phyloP scores from a whole-genome alignment of 2,113 vertebrate genomes.

The Manacus vitellinus region DNA sequence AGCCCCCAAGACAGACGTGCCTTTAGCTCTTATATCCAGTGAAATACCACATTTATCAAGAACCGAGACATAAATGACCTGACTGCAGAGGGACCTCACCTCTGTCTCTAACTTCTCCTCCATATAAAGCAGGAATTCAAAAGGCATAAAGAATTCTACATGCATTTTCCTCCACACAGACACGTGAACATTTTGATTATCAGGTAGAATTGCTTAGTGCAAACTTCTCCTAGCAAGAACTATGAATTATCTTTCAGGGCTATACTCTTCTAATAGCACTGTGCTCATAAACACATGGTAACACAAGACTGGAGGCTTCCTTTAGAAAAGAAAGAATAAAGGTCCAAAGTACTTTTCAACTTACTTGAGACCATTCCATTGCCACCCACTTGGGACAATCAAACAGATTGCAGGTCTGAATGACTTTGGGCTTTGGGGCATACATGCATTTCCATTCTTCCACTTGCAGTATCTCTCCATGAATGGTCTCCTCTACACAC shows the following conservation, averaged over 20 bases:
- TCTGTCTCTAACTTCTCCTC: neutral
- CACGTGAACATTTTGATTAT: neutral
- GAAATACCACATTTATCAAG: slow-evolving; percentile 29
- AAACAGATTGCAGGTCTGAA: slow-evolving; percentile 88
- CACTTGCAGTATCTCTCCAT: slow-evolving; percentile 84
- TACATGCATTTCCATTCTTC: slow-evolving; percentile 97
- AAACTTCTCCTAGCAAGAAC: neutral
- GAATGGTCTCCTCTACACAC: slow-evolving; percentile 90
- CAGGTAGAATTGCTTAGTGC: neutral
- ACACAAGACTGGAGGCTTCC: neutral
- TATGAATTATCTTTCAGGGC: neutral
- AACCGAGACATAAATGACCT: slow-evolving; percentile 3
- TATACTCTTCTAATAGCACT: neutral
- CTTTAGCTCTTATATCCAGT: neutral
- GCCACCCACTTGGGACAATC: slow-evolving; percentile 92
- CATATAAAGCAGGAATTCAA: neutral
- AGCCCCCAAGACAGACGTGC: slow-evolving; percentile 8
- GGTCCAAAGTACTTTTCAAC: neutral
- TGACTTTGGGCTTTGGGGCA: slow-evolving; percentile 81
- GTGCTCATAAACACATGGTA: neutral
- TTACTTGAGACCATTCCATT: slow-evolving; percentile 96
- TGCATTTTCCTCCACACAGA: neutral
- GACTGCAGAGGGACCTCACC: neutral
- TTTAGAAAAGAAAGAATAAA: neutral
- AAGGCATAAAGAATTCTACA: neutral